A percentile compares a stretch with the other conserved stretches of the same genome.
phyloP scores from a whole-genome alignment of 2,888 invertebrate species.

The Mesorhabditis belari region DNA sequence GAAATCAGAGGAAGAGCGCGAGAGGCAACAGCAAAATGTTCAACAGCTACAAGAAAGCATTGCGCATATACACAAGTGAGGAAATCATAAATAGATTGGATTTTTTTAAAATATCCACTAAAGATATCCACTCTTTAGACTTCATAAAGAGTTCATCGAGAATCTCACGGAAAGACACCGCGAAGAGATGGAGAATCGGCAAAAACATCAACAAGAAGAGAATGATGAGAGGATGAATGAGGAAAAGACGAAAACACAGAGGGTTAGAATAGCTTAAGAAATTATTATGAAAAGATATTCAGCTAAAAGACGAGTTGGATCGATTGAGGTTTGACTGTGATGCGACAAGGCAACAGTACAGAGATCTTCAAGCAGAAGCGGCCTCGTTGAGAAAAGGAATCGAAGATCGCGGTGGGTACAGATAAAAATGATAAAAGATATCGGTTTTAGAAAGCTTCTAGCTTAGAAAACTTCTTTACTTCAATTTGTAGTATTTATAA shows the following conservation, averaged over 20 bases:
- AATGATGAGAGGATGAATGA: constrained; percentile 5
- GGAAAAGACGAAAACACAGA: constrained; percentile 3
- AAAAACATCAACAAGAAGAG: constrained; percentile 8
- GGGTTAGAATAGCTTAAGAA: constrained; percentile 5
- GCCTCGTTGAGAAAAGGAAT: constrained; percentile 12
- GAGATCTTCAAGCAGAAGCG: constrained; percentile 15
- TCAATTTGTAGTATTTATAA: too few relatives aligned
- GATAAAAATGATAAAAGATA: too few relatives aligned
- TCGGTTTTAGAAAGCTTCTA: too few relatives aligned
- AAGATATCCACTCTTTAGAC: constrained; percentile 12
- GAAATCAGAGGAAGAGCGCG: background rate
- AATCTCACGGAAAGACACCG: constrained; percentile 24
- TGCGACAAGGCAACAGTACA: constrained; percentile 11
- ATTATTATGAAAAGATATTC: background rate
- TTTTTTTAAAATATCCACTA: too few relatives aligned
- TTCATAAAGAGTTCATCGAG: constrained; percentile 35
- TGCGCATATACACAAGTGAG: background rate
- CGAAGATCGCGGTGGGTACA: constrained; percentile 23
- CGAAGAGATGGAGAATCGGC: constrained; percentile 23
- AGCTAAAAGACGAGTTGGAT: constrained; percentile 14
- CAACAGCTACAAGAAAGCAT: background rate
- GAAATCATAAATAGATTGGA: too few relatives aligned
- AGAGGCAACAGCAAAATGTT: background rate
- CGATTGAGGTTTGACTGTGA: constrained; percentile 15
- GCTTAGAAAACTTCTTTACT: too few relatives aligned